Conservation (phyloP, 2,888 invertebrate genomes). For the Molorchus minor region DNA sequence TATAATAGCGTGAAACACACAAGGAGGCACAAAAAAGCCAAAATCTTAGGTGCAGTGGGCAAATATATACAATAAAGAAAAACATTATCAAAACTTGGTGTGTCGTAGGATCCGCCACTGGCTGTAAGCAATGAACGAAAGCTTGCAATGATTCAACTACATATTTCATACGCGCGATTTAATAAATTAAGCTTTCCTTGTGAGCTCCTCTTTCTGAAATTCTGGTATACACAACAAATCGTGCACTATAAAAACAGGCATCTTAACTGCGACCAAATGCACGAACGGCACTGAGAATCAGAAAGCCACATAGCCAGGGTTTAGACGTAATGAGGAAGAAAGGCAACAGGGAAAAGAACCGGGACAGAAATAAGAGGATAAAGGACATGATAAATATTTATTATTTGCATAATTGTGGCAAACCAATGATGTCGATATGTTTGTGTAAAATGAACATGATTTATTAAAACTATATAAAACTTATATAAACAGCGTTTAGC, state of each 20-base stretch:
- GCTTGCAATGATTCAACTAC: conserved; percentile 38
- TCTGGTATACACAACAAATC: conserved; percentile 34
- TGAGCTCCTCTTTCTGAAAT: conserved; percentile 24
- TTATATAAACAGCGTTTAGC: too few species aligned
- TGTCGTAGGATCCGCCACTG: conserved; percentile 15
- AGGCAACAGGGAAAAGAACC: conserved; percentile 60
- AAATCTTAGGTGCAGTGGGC: too few species aligned
- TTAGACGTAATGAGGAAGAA: conserved; percentile 57
- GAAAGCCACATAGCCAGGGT: conserved; percentile 50
- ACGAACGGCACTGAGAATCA: conserved; percentile 41
- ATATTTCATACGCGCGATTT: conserved; percentile 54
- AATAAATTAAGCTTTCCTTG: conserved; percentile 47
- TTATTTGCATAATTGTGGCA: conserved; percentile 58
- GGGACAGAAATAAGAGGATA: conserved; percentile 59
- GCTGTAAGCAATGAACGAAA: conserved; percentile 29
- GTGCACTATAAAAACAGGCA: conserved; percentile 32
- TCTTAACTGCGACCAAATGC: conserved; percentile 18
- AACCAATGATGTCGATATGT: too few species aligned
- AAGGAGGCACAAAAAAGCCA: too few species aligned
- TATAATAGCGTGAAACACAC: too few species aligned
- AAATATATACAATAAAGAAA: neutral
- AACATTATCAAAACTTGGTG: neutral
- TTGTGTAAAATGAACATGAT: too few species aligned
- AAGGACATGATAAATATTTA: conserved; percentile 60
- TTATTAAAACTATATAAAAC: too few species aligned